Evolutionary conservation across 2,888 invertebrate genomes (phyloP).

Genomic region (Bursaphelenchus okinawaensis): DNA sequence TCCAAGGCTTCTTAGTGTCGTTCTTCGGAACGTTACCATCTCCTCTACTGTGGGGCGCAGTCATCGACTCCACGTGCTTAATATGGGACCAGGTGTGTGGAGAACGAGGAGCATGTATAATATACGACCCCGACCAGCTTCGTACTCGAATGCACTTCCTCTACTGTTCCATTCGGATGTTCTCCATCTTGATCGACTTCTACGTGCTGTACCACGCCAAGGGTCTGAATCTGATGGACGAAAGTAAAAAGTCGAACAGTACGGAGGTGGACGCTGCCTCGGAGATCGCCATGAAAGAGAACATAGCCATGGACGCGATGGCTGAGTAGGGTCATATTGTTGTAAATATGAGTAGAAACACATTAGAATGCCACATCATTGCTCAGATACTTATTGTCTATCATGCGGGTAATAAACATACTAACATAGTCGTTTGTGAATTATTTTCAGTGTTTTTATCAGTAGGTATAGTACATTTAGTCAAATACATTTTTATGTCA

Average conservation of each 20-base stretch:
- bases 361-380: too few relatives aligned
- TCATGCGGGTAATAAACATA: too few relatives aligned
- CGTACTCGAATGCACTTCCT: constrained; percentile 49
- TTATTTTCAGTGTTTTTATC: too few relatives aligned
- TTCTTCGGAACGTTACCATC: constrained; percentile 57
- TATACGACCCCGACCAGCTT: constrained; percentile 57
- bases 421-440: too few relatives aligned
- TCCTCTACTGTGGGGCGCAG: constrained; percentile 59
- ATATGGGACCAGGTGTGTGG: constrained; percentile 59
- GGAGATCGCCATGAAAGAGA: constrained; percentile 12
- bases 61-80: constrained; percentile 59
- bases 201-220: constrained; percentile 55
- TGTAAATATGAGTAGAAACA: too few relatives aligned
- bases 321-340: too few relatives aligned
- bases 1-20: constrained; percentile 54
- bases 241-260: constrained; percentile 33
- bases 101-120: constrained; percentile 56
- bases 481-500: too few relatives aligned
- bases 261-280: constrained; percentile 23
- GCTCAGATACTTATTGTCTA: too few relatives aligned
- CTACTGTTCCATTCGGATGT: constrained; percentile 41
- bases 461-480: too few relatives aligned
- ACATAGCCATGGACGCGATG: constrained; percentile 23
- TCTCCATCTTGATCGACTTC: constrained; percentile 49
- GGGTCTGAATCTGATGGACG: constrained; percentile 50